These are phyloP conservation scores for Euplagia quadripunctaria DNA, from an alignment of 2,888 invertebrate genomes.

Conservation along the genomic window DNA sequence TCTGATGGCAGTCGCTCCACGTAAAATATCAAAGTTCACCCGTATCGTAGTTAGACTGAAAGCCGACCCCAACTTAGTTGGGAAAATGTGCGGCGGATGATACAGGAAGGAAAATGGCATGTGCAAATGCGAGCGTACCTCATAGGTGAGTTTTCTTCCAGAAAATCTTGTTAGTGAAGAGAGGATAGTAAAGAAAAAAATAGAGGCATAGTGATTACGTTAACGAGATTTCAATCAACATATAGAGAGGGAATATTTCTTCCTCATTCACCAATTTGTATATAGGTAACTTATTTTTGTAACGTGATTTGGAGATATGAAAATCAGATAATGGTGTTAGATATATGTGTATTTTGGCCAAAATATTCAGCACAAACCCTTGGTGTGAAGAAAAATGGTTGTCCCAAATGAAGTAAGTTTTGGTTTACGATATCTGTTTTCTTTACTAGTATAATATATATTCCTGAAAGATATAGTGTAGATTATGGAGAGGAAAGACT, in stretches of 20 bases:
- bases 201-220: no score
- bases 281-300: neutral
- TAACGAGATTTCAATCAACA: no score
- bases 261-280: neutral
- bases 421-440: constrained; percentile 10
- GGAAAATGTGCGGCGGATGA: no score
- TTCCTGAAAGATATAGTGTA: neutral
- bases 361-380: constrained; percentile 6
- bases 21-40: no score
- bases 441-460: neutral
- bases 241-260: neutral
- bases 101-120: no score
- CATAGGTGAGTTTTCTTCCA: no score
- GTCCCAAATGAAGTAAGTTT: constrained; percentile 9
- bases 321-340: neutral
- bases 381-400: neutral
- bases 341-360: neutral
- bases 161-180: no score
- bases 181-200: no score
- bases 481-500: neutral
- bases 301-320: neutral
- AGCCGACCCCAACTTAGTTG: no score
- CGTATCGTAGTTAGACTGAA: no score
- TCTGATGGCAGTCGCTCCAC: no score
- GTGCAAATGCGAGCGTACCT: no score